A percentile compares a stretch with the other conserved stretches of the same genome.
Conservation (phyloP, 2,888 invertebrate species). For the Merodon equestris region DNA sequence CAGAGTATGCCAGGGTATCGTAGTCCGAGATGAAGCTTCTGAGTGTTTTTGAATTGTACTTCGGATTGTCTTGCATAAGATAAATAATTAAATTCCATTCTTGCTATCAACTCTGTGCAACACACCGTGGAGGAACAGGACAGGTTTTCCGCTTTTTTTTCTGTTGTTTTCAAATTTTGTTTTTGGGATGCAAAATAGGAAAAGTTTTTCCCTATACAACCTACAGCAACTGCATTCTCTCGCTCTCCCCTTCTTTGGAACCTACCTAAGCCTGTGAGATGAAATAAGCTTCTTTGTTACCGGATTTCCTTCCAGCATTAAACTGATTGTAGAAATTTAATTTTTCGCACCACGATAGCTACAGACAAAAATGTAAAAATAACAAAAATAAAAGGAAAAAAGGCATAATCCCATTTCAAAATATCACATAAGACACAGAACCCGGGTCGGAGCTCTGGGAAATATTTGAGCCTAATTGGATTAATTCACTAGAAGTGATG, state of each 20-base stretch:
- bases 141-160: constrained; percentile 18
- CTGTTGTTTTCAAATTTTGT: constrained; percentile 47
- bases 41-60: constrained; percentile 38
- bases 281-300: constrained; percentile 55
- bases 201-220: constrained; percentile 43
- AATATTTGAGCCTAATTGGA: constrained; percentile 63
- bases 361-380: constrained; percentile 9
- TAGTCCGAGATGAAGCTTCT: not conserved
- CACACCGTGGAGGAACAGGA: constrained; percentile 23
- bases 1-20: constrained; percentile 30
- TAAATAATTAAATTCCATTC: constrained; percentile 68
- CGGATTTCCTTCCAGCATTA: not conserved
- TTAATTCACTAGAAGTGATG: constrained; percentile 48
- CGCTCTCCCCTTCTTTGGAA: not conserved
- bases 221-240: too few relatives aligned
- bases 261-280: constrained; percentile 30
- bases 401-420: constrained; percentile 62
- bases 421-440: constrained; percentile 13
- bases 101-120: constrained; percentile 59
- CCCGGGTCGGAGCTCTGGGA: constrained; percentile 31
- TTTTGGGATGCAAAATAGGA: constrained; percentile 56
- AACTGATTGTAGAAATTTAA: constrained; percentile 56
- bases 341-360: constrained; percentile 43
- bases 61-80: constrained; percentile 58
- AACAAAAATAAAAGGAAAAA: constrained; percentile 21